These are phyloP conservation scores for Oncorhynchus kisutch DNA, from an alignment of 2,113 vertebrate genomes.

Conservation along the genomic window DNA sequence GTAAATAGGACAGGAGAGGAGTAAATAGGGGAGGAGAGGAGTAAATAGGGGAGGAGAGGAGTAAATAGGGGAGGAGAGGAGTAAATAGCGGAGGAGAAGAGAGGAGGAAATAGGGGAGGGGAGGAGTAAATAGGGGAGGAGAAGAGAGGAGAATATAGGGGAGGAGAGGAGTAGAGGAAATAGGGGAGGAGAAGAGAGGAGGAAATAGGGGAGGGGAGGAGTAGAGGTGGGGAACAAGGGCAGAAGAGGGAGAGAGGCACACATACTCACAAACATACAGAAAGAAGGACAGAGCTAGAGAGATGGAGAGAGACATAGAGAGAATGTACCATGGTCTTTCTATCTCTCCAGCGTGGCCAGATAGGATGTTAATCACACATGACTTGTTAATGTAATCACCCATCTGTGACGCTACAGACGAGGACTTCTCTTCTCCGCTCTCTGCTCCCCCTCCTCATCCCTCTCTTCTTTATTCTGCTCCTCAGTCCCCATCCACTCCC, in stretches of 20 bases:
- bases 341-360: slow-evolving; percentile 3
- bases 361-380: slow-evolving; percentile 42
- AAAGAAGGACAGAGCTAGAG: not conserved
- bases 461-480: not conserved
- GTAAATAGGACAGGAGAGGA: not conserved
- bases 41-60: not conserved
- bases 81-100: too few relatives aligned
- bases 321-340: not conserved
- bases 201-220: not conserved
- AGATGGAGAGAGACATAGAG: slow-evolving; percentile 1
- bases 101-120: not conserved
- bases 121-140: not conserved
- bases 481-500: not conserved
- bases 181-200: too few relatives aligned
- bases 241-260: not conserved
- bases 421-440: not conserved
- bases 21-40: not conserved
- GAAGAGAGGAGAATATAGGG: not conserved
- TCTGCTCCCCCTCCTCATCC: not conserved
- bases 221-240: not conserved
- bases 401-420: slow-evolving; percentile 7
- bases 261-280: too few relatives aligned
- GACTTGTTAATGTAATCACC: slow-evolving; percentile 52
- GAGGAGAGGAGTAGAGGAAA: too few relatives aligned
- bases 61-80: not conserved